phyloP scores from a whole-genome alignment of 2,113 vertebrate genomes.

The Archocentrus centrarchus region DNA sequence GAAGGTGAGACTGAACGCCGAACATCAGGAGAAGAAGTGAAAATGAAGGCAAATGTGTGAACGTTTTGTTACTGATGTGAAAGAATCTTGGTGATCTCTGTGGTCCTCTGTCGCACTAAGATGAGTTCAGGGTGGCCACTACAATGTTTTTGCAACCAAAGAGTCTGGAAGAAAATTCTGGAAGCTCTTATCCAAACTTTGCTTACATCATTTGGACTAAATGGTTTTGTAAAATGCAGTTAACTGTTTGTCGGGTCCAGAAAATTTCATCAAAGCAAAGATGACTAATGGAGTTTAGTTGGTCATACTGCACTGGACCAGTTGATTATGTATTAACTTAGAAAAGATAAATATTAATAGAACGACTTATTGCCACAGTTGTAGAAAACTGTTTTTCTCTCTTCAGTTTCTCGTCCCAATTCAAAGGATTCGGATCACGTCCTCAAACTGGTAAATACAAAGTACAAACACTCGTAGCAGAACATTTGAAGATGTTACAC shows the following conservation, averaged over 20 bases:
- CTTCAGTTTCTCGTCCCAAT: conserved; percentile 51
- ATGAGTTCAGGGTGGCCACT: no score
- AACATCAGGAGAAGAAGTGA: neutral
- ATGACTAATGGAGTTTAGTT: neutral
- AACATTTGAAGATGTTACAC: neutral
- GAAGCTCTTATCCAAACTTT: neutral
- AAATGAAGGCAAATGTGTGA: neutral
- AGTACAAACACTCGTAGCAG: conserved; percentile 12
- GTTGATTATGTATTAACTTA: neutral
- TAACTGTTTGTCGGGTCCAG: neutral
- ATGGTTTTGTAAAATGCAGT: neutral
- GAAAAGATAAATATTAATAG: neutral
- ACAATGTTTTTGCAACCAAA: no score
- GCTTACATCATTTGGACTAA: neutral
- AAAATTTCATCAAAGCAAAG: neutral
- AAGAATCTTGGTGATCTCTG: neutral
- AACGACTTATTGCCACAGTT: neutral
- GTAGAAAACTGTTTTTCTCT: neutral
- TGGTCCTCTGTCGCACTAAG: neutral
- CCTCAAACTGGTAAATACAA: conserved; percentile 77
- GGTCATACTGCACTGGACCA: neutral
- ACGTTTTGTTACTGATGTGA: neutral
- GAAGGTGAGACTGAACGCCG: conserved; percentile 64
- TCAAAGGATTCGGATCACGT: conserved; percentile 69
- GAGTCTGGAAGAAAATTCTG: no score